Evolutionary conservation across 2,888 invertebrate genomes (phyloP).

Genomic region (Aphidoletes aphidimyza): DNA sequence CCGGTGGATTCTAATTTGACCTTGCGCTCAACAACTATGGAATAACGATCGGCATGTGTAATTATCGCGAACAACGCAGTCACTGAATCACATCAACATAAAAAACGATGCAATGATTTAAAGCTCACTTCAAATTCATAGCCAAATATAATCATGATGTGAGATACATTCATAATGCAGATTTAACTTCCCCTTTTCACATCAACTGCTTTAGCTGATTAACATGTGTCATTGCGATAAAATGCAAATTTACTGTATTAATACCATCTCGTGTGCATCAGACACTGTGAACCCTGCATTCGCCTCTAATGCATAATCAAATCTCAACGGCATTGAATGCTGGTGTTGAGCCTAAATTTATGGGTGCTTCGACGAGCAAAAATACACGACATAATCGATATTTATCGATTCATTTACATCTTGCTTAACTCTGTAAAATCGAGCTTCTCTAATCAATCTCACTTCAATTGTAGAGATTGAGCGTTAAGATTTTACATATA

Average conservation of each 20-base stretch:
- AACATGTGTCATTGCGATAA: slow-evolving; percentile 4
- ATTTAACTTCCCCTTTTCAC: too few species aligned
- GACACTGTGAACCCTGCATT: too few species aligned
- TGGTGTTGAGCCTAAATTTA: background rate
- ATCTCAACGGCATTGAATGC: background rate
- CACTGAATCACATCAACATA: too few species aligned
- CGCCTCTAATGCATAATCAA: background rate
- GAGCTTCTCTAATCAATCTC: background rate
- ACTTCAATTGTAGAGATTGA: too few species aligned
- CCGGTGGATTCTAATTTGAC: too few species aligned
- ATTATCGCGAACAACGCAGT: too few species aligned
- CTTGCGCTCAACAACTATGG: too few species aligned
- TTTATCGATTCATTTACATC: slow-evolving; percentile 1
- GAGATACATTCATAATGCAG: too few species aligned
- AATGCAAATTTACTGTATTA: background rate
- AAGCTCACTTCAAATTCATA: background rate
- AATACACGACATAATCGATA: background rate
- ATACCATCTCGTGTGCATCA: too few species aligned
- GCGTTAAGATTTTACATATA: too few species aligned
- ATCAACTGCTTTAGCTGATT: background rate
- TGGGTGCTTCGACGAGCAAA: background rate
- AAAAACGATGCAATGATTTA: background rate
- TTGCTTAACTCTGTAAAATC: background rate
- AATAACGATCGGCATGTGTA: too few species aligned
- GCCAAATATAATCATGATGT: too few species aligned